Evolutionary conservation across 1,140 invertebrate genomes (phyloP).

Genomic region (Drosophila watanabei): DNA sequence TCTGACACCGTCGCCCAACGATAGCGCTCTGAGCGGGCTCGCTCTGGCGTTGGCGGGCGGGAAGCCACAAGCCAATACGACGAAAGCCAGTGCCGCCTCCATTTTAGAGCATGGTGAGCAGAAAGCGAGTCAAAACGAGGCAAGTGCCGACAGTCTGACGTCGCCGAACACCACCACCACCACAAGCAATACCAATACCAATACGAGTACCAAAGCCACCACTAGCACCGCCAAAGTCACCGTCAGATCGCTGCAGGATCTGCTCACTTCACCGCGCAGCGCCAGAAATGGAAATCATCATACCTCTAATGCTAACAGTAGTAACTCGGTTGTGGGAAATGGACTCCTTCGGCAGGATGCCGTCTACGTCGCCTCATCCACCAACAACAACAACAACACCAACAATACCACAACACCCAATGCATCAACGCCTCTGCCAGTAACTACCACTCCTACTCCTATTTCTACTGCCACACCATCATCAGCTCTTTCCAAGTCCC

Average conservation of each 20-base stretch:
- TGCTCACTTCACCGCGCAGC: constrained; percentile 78
- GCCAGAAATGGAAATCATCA: constrained; percentile 64
- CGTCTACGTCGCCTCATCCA: constrained; percentile 56
- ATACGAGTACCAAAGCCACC: constrained; percentile 34
- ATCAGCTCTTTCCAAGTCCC: constrained; percentile 47
- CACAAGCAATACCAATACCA: not conserved
- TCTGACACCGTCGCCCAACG: constrained; percentile 63
- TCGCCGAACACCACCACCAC: constrained; percentile 74
- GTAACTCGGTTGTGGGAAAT: constrained; percentile 79
- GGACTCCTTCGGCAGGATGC: constrained; percentile 46
- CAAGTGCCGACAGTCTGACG: constrained; percentile 85
- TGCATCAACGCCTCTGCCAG: constrained; percentile 69
- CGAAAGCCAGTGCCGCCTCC: constrained; percentile 81
- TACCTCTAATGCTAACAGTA: constrained; percentile 64
- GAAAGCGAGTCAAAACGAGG: constrained; percentile 85
- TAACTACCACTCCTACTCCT: constrained; percentile 85
- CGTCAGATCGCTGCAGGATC: constrained; percentile 76
- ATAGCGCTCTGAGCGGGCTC: constrained; percentile 72
- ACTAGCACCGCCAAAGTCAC: constrained; percentile 47
- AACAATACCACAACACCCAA: constrained; percentile 45
- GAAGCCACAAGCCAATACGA: constrained; percentile 55
- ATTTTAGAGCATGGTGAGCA: constrained; percentile 85
- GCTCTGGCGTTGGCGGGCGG: constrained; percentile 74
- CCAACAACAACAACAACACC: constrained; percentile 31
- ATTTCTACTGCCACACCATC: constrained; percentile 62